Evolutionary conservation across 2,888 invertebrate genomes (phyloP).

Genomic region (Meteorus cinctellus): DNA sequence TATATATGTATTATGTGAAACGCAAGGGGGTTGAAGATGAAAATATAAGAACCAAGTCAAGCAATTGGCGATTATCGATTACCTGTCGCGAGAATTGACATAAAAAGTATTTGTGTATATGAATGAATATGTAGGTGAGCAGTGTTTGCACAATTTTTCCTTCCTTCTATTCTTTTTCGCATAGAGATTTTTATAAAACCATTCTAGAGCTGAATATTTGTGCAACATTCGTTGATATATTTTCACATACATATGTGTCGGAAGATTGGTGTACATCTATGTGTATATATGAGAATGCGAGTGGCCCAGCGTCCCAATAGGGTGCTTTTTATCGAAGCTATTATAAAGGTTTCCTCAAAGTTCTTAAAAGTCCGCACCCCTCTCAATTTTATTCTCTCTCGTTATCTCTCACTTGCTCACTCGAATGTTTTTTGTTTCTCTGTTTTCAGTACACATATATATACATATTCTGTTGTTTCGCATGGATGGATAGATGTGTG

Average conservation of each 20-base stretch:
- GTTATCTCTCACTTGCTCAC: conserved; percentile 4
- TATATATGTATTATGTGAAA: conserved; percentile 15
- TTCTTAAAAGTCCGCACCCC: conserved; percentile 34
- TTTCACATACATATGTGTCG: background rate
- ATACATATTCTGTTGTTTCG: conserved; percentile 27
- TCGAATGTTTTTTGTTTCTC: background rate
- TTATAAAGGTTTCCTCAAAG: conserved; percentile 57
- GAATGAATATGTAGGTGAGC: conserved; percentile 25
- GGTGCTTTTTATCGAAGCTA: conserved; percentile 60
- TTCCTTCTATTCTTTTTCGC: background rate
- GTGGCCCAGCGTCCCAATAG: conserved; percentile 52
- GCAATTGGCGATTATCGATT: conserved; percentile 60
- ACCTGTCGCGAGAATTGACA: conserved; percentile 56
- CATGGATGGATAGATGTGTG: conserved; percentile 4
- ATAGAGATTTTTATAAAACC: background rate
- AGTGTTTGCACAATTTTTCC: conserved; percentile 28
- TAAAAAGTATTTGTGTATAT: conserved; percentile 10
- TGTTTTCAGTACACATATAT: background rate
- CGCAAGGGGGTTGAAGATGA: conserved; percentile 38
- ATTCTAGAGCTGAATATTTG: background rate
- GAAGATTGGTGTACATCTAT: conserved; percentile 26
- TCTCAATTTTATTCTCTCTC: conserved; percentile 1
- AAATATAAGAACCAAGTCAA: conserved; percentile 38
- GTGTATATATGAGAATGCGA: conserved; percentile 10
- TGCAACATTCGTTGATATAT: conserved; percentile 11